Evolutionary conservation across 1,140 invertebrate genomes (phyloP).

Genomic region (Periplaneta americana): DNA sequence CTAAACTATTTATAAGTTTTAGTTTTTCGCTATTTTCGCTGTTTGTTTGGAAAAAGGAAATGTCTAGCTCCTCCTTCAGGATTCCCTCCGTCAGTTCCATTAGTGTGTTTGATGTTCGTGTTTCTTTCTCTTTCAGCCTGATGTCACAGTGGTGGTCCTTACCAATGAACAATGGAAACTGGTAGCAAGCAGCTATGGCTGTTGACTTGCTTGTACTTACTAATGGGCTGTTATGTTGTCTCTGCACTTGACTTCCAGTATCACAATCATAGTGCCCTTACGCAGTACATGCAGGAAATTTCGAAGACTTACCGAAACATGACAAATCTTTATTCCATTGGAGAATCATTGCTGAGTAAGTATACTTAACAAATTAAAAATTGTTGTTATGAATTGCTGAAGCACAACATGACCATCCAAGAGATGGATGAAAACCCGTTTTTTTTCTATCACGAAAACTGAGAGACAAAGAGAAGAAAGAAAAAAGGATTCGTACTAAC

Average conservation of each 20-base stretch:
- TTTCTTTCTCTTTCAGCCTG: too few relatives aligned
- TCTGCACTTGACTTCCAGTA: slow-evolving; percentile 38
- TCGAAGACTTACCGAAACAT: slow-evolving; percentile 38
- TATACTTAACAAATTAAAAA: neutral
- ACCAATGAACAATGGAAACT: neutral
- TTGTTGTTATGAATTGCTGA: neutral
- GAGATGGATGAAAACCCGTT: neutral
- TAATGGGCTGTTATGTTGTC: neutral
- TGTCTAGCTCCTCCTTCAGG: too few relatives aligned
- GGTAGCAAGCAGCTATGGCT: neutral
- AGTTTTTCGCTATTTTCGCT: too few relatives aligned
- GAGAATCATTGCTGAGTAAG: slow-evolving; percentile 43
- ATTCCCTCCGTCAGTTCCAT: too few relatives aligned
- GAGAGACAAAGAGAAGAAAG: neutral
- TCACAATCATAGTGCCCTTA: slow-evolving; percentile 43
- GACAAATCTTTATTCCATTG: slow-evolving; percentile 40
- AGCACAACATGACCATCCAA: neutral
- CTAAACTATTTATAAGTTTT: too few relatives aligned
- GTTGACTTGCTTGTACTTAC: neutral
- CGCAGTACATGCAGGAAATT: slow-evolving; percentile 36
- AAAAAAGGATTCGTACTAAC: neutral
- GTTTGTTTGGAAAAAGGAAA: too few relatives aligned
- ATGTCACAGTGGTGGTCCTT: neutral
- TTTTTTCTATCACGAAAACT: neutral
- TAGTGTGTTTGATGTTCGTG: too few relatives aligned